These are phyloP conservation scores for Drusus annulatus DNA, from an alignment of 1,140 invertebrate genomes.

Conservation along the genomic window DNA sequence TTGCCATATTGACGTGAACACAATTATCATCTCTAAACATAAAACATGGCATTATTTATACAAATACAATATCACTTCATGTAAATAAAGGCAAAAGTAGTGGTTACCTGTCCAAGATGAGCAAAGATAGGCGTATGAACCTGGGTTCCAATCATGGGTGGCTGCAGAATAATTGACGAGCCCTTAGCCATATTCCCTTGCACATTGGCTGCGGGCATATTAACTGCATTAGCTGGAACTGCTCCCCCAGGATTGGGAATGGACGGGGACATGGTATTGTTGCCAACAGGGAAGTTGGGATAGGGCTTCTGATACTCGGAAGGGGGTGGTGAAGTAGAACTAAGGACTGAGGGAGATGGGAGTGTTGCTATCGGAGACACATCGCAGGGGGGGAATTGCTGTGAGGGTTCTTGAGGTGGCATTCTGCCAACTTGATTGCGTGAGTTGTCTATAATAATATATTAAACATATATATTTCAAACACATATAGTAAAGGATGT, in stretches of 20 bases:
- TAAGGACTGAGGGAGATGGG: neutral
- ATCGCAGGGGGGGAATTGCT: too few species aligned
- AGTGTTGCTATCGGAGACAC: neutral
- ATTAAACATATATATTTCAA: too few species aligned
- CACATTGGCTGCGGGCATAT: neutral
- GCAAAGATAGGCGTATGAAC: constrained; percentile 68
- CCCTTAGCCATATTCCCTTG: constrained; percentile 44
- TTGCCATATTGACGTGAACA: too few species aligned
- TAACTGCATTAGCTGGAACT: neutral
- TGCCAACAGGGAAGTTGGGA: neutral
- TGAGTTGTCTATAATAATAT: constrained; percentile 22
- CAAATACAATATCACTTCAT: too few species aligned
- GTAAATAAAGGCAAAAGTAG: neutral
- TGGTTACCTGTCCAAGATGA: constrained; percentile 68
- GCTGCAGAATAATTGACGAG: constrained; percentile 71
- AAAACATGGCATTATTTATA: too few species aligned
- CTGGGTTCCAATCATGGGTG: constrained; percentile 63
- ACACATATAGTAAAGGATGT: too few species aligned
- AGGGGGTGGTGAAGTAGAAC: neutral
- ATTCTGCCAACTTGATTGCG: neutral
- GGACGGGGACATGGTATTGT: neutral
- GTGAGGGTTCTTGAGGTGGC: constrained; percentile 4
- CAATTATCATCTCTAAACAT: too few species aligned
- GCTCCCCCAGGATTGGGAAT: neutral
- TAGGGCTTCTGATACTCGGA: neutral